Evolutionary conservation across 2,797 vertebrate species (phyloP).

Genomic region (Alosa sapidissima): DNA sequence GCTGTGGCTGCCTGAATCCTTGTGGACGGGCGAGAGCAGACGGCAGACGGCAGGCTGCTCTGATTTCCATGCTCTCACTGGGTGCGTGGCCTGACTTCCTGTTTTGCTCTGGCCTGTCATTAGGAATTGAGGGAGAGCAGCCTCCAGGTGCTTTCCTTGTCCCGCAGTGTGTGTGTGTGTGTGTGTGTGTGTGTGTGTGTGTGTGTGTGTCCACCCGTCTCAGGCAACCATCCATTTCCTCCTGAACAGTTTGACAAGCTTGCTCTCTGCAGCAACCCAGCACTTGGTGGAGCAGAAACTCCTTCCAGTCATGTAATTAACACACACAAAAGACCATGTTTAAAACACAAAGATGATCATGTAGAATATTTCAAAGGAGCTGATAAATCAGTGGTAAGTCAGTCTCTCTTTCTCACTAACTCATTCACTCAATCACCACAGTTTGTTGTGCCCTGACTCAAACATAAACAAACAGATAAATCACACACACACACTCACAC

Average conservation of each 20-base stretch:
- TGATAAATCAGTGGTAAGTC: too few species aligned
- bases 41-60: not conserved
- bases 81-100: conserved; percentile 69
- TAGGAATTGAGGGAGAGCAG: conserved; percentile 49
- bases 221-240: not conserved
- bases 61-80: conserved; percentile 71
- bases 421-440: too few species aligned
- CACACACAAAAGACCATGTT: not conserved
- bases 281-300: conserved; percentile 56
- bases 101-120: conserved; percentile 70
- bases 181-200: conserved; percentile 27
- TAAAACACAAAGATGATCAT: not conserved
- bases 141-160: conserved; percentile 62
- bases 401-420: too few species aligned
- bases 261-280: not conserved
- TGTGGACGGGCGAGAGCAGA: not conserved
- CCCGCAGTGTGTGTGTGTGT: conserved; percentile 44
- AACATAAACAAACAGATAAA: too few species aligned
- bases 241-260: conserved; percentile 1
- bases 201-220: not conserved
- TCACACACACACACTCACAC: too few species aligned
- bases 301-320: conserved; percentile 40
- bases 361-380: not conserved
- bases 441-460: too few species aligned
- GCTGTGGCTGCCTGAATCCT: not conserved